These are phyloP conservation scores for Phlogophora meticulosa DNA, from an alignment of 2,888 invertebrate genomes.

Conservation along the genomic window DNA sequence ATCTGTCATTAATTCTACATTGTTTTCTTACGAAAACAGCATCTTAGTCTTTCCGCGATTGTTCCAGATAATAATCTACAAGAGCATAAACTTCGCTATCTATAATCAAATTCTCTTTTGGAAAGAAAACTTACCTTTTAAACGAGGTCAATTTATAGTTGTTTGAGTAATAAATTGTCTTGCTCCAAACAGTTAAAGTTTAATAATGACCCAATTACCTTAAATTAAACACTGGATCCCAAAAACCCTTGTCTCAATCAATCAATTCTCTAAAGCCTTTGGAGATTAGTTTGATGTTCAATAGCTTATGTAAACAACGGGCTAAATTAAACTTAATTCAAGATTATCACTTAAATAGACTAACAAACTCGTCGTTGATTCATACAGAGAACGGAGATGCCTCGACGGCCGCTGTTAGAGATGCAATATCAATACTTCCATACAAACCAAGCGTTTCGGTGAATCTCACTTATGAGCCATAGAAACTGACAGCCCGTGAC, in stretches of 20 bases:
- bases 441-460: too few species aligned
- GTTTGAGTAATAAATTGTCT: slow-evolving; percentile 38
- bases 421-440: too few species aligned
- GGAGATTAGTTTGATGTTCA: slow-evolving; percentile 51
- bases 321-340: slow-evolving; percentile 33
- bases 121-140: slow-evolving; percentile 45
- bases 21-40: slow-evolving; percentile 41
- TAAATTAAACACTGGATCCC: slow-evolving; percentile 47
- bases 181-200: slow-evolving; percentile 44
- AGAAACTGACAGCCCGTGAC: too few species aligned
- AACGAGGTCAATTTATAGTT: slow-evolving; percentile 45
- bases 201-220: slow-evolving; percentile 58
- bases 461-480: too few species aligned
- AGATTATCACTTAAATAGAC: slow-evolving; percentile 16
- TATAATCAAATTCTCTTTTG: slow-evolving; percentile 41
- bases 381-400: background rate
- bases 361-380: background rate
- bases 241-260: slow-evolving; percentile 58
- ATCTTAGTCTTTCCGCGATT: slow-evolving; percentile 36
- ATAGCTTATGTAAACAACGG: slow-evolving; percentile 42
- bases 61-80: slow-evolving; percentile 42
- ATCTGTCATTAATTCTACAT: slow-evolving; percentile 40
- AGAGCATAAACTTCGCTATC: slow-evolving; percentile 44
- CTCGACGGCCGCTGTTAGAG: too few species aligned
- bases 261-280: slow-evolving; percentile 53